Evolutionary conservation across 2,113 vertebrate species (phyloP).

Genomic region (Macaca nemestrina): DNA sequence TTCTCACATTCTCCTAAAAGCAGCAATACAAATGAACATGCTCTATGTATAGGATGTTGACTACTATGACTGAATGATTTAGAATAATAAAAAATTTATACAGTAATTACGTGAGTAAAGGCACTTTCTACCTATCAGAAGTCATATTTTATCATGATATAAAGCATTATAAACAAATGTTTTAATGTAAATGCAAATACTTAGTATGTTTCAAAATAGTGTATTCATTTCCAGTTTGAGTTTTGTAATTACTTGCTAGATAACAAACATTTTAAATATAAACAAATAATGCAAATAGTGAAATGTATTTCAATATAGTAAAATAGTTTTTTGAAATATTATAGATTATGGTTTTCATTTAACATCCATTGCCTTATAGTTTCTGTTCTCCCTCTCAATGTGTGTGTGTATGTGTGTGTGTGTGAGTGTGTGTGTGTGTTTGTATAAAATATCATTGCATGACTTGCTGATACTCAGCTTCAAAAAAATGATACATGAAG

Average conservation of each 20-base stretch:
- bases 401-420: too few relatives aligned
- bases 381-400: neutral
- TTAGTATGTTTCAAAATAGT: neutral
- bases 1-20: neutral
- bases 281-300: neutral
- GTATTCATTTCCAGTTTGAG: neutral
- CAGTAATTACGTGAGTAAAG: neutral
- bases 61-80: neutral
- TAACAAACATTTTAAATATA: neutral
- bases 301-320: neutral
- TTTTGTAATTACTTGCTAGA: neutral
- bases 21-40: neutral
- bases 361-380: neutral
- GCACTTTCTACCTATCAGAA: accelerated
- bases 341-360: neutral
- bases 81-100: neutral
- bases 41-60: too few relatives aligned
- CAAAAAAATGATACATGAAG: neutral
- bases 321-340: slow-evolving; percentile 2
- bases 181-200: neutral
- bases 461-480: neutral
- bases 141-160: neutral
- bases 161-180: neutral
- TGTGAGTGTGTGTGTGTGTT: too few relatives aligned
- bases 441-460: neutral